These are phyloP conservation scores for Amblyjoppa fuscipennis DNA, from an alignment of 2,888 invertebrate genomes.

Conservation along the genomic window DNA sequence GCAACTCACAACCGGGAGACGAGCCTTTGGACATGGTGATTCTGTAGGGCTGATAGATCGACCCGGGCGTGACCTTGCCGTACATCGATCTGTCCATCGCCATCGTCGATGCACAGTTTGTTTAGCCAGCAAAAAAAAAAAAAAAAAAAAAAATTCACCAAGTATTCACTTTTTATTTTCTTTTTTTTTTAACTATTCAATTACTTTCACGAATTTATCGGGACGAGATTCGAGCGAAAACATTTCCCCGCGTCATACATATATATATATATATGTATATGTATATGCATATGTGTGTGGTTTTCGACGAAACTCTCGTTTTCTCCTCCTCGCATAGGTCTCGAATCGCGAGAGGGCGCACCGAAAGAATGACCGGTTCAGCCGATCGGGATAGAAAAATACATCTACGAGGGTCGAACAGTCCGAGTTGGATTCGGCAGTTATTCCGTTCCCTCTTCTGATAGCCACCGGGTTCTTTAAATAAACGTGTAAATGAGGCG, in stretches of 20 bases:
- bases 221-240: background rate
- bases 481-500: conserved; percentile 54
- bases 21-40: conserved; percentile 94
- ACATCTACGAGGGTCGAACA: conserved; percentile 40
- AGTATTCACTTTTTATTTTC: background rate
- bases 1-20: conserved; percentile 94
- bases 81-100: conserved; percentile 96
- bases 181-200: background rate
- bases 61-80: conserved; percentile 93
- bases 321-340: background rate
- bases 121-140: background rate
- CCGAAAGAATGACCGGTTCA: background rate
- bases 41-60: conserved; percentile 93
- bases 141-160: background rate
- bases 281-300: no score
- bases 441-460: conserved; percentile 60
- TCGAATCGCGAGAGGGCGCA: background rate
- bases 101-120: conserved; percentile 58
- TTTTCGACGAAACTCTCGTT: no score
- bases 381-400: conserved; percentile 46
- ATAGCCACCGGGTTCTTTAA: conserved; percentile 66
- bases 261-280: no score
- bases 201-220: background rate
- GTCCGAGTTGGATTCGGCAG: conserved; percentile 52
- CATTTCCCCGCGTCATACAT: background rate